Conservation (phyloP, 2,113 vertebrate genomes). For the Gadus macrocephalus region DNA sequence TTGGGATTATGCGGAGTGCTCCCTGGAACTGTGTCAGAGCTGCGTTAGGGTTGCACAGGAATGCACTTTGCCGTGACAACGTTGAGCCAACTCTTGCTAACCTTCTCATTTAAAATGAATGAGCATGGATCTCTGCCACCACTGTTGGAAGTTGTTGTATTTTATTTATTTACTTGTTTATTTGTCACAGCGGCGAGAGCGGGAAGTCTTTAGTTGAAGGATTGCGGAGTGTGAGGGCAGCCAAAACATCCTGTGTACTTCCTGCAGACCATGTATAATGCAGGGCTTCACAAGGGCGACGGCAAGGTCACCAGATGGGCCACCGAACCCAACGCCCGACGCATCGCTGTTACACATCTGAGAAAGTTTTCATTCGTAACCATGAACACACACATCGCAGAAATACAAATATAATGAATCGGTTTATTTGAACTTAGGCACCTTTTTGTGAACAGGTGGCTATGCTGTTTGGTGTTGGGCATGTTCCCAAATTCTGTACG, state of each 20-base stretch:
- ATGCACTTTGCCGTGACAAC: conserved; percentile 25
- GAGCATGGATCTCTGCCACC: conserved; percentile 23
- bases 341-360: neutral
- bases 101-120: conserved; percentile 40
- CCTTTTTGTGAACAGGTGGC: too few species aligned
- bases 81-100: conserved; percentile 16
- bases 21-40: conserved; percentile 24
- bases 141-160: conserved; percentile 10
- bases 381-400: neutral
- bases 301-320: conserved; percentile 13
- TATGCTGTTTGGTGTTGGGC: too few species aligned
- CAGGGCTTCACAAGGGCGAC: conserved; percentile 5
- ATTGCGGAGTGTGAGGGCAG: conserved; percentile 2
- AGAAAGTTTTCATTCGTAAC: neutral
- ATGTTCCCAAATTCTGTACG: neutral
- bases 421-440: too few species aligned
- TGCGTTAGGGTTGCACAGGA: conserved; percentile 16
- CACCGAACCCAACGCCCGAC: conserved; percentile 5
- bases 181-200: neutral
- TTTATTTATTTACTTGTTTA: neutral
- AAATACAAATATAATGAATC: neutral
- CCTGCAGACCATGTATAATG: conserved; percentile 24
- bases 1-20: conserved; percentile 26
- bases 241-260: conserved; percentile 6
- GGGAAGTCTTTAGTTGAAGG: neutral